Base-by-base conservation (phyloP, 2,797 vertebrate species). In the Tokudaia tokunoshimensis region DNA sequence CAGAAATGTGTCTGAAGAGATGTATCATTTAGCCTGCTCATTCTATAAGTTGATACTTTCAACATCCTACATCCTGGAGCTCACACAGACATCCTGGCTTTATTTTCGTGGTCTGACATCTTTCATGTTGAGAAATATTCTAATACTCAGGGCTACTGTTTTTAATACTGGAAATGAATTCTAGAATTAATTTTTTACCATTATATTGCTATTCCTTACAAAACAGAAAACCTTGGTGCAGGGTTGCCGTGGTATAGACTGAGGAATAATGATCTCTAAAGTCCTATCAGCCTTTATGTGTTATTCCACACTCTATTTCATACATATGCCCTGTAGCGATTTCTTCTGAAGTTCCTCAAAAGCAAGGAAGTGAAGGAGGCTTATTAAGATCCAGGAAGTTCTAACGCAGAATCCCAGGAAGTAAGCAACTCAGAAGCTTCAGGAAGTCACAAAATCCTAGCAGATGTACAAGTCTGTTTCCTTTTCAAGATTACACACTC, bases 211-310 rank as follows among this genome's bases (percentile, higher is more conserved):
- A 82, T 31, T 59, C 47, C 13, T 80, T 84, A 78, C 0, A 90
- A 91, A 93, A 84, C 47, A 84, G 44, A 14, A 94, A 94, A 91
- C 76, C 22, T 70, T 89, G 41, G 70, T 72, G 12, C 1, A 67
- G 14, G 29, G 31, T 61, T 92, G 50, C 26, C 13, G 79, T 92
- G n/a, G 47, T 31, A 83, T 17, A 70, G 20, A 13, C 50, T 91
- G 44, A 87, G 14, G 95, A 97, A 94, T 65, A 52, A 41, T 79
- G 29, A 76, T 59, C 47, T 89, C 41, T 37, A 63, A 79, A 92
- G 88, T 6, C 7, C 1, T 84, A 47, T 31, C 29, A 55, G 50
- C 57, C 29, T 95, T 47, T 78, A 61, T 70, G 14, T 34, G 74
- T 88, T 67, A 57, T 47, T 92, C 47, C 29, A 95, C 22, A 13